These are phyloP conservation scores for Cynaeus angustus DNA, from an alignment of 2,888 invertebrate genomes.

Conservation along the genomic window DNA sequence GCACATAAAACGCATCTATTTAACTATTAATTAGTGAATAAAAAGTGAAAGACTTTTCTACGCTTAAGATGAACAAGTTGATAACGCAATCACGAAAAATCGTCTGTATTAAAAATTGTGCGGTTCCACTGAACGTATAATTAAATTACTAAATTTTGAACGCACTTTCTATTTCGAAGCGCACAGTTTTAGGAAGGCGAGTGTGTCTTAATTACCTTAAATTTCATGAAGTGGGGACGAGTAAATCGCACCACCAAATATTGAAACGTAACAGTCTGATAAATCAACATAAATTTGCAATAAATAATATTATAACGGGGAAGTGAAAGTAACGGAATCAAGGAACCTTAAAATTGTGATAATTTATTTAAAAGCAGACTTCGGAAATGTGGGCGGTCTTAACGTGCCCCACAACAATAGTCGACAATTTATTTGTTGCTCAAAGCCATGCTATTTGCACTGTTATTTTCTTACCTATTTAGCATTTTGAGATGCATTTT, in stretches of 20 bases:
- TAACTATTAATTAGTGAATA: slow-evolving; percentile 4
- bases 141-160: slow-evolving; percentile 36
- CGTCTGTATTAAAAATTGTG: slow-evolving; percentile 20
- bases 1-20: slow-evolving; percentile 4
- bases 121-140: slow-evolving; percentile 40
- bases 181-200: slow-evolving; percentile 30
- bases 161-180: slow-evolving; percentile 40
- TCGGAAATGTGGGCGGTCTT: slow-evolving; percentile 21
- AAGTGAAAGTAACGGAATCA: slow-evolving; percentile 46
- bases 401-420: slow-evolving; percentile 7
- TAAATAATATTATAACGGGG: slow-evolving; percentile 37
- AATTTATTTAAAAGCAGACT: slow-evolving; percentile 43
- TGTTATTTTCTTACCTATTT: neutral
- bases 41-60: neutral
- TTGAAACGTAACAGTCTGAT: slow-evolving; percentile 32
- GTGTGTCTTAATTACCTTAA: slow-evolving; percentile 26
- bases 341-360: slow-evolving; percentile 47
- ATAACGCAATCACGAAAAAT: slow-evolving; percentile 13
- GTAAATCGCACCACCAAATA: slow-evolving; percentile 30
- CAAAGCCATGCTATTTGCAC: neutral
- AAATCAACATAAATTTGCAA: slow-evolving; percentile 44
- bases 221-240: slow-evolving; percentile 12
- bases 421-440: neutral
- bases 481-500: neutral
- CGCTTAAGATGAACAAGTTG: slow-evolving; percentile 20